Percentiles rank a stretch among this genome's conserved stretches.
phyloP scores from a whole-genome alignment of 2,888 invertebrate species.

The Catocala fraxini region DNA sequence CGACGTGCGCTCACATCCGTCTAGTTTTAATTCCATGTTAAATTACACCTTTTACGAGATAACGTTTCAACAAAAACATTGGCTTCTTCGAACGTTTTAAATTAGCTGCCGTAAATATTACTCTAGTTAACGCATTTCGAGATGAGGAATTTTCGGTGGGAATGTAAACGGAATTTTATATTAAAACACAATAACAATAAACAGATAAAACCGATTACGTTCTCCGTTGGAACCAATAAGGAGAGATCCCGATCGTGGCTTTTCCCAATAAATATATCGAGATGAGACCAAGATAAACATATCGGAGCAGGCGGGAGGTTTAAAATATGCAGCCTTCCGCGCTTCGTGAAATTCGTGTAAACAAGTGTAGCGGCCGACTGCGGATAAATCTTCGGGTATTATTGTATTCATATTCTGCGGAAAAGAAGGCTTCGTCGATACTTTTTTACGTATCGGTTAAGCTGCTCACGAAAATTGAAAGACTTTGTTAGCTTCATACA shows the following conservation, averaged over 20 bases:
- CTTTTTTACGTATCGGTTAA: slow-evolving; percentile 58
- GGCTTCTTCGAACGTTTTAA: slow-evolving; percentile 34
- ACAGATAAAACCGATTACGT: slow-evolving; percentile 68
- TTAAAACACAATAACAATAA: slow-evolving; percentile 67
- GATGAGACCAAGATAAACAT: slow-evolving; percentile 84
- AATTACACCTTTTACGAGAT: slow-evolving; percentile 63
- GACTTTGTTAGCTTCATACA: slow-evolving; percentile 47
- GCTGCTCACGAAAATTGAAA: slow-evolving; percentile 55
- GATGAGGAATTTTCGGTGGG: slow-evolving; percentile 43
- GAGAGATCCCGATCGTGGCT: slow-evolving; percentile 72
- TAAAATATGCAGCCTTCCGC: slow-evolving; percentile 82
- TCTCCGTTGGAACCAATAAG: slow-evolving; percentile 73
- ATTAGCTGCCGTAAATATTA: slow-evolving; percentile 40
- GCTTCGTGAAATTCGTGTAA: slow-evolving; percentile 79
- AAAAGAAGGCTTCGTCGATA: slow-evolving; percentile 57
- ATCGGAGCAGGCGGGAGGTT: slow-evolving; percentile 73
- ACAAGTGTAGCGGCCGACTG: slow-evolving; percentile 72
- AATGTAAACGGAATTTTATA: slow-evolving; percentile 46
- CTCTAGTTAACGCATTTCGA: slow-evolving; percentile 38
- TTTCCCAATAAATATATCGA: slow-evolving; percentile 83
- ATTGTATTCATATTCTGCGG: slow-evolving; percentile 68
- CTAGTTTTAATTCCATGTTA: slow-evolving; percentile 70
- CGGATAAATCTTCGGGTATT: slow-evolving; percentile 73
- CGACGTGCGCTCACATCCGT: slow-evolving; percentile 57
- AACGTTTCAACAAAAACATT: slow-evolving; percentile 38